Base-by-base conservation (phyloP, 2,113 vertebrate species). In the Machaerirhynchus nigripectus region DNA sequence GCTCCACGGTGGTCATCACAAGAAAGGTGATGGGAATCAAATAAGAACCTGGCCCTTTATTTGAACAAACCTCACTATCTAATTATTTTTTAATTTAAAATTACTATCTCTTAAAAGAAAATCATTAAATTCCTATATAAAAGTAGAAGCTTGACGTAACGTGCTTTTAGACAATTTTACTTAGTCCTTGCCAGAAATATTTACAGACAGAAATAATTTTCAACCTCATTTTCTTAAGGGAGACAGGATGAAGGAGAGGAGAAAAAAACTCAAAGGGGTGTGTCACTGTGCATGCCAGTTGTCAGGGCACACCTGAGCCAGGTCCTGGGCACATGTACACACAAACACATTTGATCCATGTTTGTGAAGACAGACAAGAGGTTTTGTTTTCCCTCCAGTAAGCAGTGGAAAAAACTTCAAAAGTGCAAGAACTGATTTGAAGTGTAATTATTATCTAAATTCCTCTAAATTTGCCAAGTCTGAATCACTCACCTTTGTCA, bases 401-500 rank as follows among this genome's bases (percentile, higher is more conserved):
- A 67, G 15, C 6, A 77, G 7, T 22, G 21, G 65, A 93, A 85
- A 31, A 67, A 63, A 56, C 56, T 75, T 56, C n/a, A 4, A 12
- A 89, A 91, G 26, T 23, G 13, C 9, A 61, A 61, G 12, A 87
- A 49, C 2, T 40, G 5, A 64, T 92, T 31, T 69, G 35, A 94
- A 93, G 50, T 11, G 8, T 8, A 83, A 64, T 21, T 9, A 2
- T 57, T 40, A 50, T 5, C 50, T 39, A 44, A 70, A 42, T 52
- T 86, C 30, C 39, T 87, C 75, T 71, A 42, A 35, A 57, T 69
- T n/a, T 7, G 30, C 30, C 83, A 9, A 37, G 39, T 59, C 30
- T 63, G 37, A 68, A 52, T 67, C 60, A 96, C 98, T 95, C 97
- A 99, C 99, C 98, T 98, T 98, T 93, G 98, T 98, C 21, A 99